phyloP scores from a whole-genome alignment of 2,888 invertebrate species.

The Chaitophorus viminalis region DNA sequence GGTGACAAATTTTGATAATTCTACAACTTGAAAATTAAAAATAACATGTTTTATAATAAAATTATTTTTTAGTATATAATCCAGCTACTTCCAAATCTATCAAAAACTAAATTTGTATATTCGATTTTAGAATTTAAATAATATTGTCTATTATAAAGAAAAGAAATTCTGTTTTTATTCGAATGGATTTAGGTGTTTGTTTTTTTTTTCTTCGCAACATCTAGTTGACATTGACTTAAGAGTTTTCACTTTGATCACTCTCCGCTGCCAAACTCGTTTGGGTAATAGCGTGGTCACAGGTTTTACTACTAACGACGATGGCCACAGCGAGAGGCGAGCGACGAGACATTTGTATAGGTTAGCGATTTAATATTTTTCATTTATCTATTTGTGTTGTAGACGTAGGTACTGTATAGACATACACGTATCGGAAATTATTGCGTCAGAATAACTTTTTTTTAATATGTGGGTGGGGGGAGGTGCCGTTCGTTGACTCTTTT shows the following conservation, averaged over 20 bases:
- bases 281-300: slow-evolving; percentile 24
- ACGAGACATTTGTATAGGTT: slow-evolving; percentile 34
- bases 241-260: slow-evolving; percentile 59
- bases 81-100: not conserved
- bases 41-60: not conserved
- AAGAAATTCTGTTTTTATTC: slow-evolving; percentile 45
- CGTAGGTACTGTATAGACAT: not conserved
- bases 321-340: not conserved
- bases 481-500: slow-evolving; percentile 48
- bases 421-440: not conserved
- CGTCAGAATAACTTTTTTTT: not conserved
- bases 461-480: not conserved
- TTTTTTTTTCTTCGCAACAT: slow-evolving; percentile 5
- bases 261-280: slow-evolving; percentile 49
- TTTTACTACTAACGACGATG: slow-evolving; percentile 29
- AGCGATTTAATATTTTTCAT: slow-evolving; percentile 28
- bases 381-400: not conserved
- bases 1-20: not conserved
- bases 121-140: not conserved
- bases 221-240: slow-evolving; percentile 54
- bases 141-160: slow-evolving; percentile 15
- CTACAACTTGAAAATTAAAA: not conserved
- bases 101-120: not conserved
- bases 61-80: not conserved
- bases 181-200: slow-evolving; percentile 24